Conservation (phyloP, 2,888 invertebrate genomes). For the Cryptus armator region DNA sequence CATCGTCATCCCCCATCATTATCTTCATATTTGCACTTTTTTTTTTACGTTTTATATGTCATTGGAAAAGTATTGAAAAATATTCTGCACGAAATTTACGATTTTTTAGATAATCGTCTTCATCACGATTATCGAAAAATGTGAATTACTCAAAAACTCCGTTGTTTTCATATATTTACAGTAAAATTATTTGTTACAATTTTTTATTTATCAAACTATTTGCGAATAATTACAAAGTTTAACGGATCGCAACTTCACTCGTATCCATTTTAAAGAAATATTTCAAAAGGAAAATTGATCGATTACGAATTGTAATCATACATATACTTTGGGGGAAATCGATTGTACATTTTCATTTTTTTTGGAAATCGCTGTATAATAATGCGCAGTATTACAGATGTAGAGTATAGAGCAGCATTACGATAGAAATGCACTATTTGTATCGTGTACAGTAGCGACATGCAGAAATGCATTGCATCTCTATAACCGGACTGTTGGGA, state of each 20-base stretch:
- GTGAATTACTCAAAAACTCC: too few relatives aligned
- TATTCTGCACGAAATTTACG: too few relatives aligned
- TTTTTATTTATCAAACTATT: too few relatives aligned
- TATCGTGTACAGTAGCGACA: not conserved
- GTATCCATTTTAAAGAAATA: not conserved
- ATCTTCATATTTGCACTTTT: not conserved
- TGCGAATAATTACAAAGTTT: not conserved
- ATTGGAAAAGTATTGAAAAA: too few relatives aligned
- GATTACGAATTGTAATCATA: not conserved
- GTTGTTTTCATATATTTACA: too few relatives aligned
- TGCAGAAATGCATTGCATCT: not conserved
- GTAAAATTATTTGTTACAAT: too few relatives aligned
- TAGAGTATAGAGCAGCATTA: not conserved
- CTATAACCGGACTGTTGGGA: not conserved
- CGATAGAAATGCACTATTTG: not conserved
- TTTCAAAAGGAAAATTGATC: not conserved
- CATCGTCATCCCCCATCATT: not conserved
- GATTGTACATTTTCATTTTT: not conserved
- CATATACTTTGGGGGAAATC: not conserved
- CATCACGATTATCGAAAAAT: too few relatives aligned
- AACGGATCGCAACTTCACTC: not conserved
- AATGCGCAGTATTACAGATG: not conserved
- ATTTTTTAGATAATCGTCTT: too few relatives aligned
- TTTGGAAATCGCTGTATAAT: not conserved
- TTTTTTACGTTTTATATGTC: too few relatives aligned